Conservation (phyloP, 2,888 invertebrate species). For the Cheilosia urbana region DNA sequence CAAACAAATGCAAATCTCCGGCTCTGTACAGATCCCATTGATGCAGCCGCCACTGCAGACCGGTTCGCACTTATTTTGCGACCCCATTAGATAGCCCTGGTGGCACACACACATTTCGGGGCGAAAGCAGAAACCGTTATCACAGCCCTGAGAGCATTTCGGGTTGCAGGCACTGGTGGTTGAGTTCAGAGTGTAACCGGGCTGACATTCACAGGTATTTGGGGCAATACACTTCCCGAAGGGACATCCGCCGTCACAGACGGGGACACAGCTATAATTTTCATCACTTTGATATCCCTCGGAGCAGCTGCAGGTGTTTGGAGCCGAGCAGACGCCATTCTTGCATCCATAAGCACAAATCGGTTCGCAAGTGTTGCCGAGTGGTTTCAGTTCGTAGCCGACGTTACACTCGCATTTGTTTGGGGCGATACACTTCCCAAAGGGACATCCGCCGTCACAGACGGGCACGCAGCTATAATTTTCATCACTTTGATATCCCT, state of each 20-base stretch:
- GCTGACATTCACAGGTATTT: constrained; percentile 59
- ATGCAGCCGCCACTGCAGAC: constrained; percentile 78
- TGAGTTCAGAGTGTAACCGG: constrained; percentile 49
- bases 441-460: constrained; percentile 81
- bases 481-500: constrained; percentile 77
- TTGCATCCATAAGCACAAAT: constrained; percentile 77
- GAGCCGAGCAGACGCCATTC: constrained; percentile 77
- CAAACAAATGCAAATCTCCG: constrained; percentile 84
- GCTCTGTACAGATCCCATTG: constrained; percentile 84
- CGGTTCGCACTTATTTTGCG: constrained; percentile 78
- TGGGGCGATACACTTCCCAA: constrained; percentile 84
- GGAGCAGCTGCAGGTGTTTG: constrained; percentile 80
- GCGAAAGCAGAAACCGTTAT: constrained; percentile 77
- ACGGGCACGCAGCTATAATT: constrained; percentile 80
- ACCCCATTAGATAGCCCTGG: constrained; percentile 81
- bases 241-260: constrained; percentile 77
- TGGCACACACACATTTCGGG: constrained; percentile 83
- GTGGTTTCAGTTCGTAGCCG: constrained; percentile 79
- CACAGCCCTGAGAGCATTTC: constrained; percentile 76
- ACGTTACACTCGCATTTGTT: constrained; percentile 84
- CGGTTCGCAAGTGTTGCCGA: constrained; percentile 78
- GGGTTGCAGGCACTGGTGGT: constrained; percentile 80
- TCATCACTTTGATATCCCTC: constrained; percentile 78
- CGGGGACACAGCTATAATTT: constrained; percentile 69
- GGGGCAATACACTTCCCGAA: constrained; percentile 62